These are phyloP conservation scores for Anas platyrhynchos DNA, from an alignment of 2,113 vertebrate species.

Conservation along the genomic window DNA sequence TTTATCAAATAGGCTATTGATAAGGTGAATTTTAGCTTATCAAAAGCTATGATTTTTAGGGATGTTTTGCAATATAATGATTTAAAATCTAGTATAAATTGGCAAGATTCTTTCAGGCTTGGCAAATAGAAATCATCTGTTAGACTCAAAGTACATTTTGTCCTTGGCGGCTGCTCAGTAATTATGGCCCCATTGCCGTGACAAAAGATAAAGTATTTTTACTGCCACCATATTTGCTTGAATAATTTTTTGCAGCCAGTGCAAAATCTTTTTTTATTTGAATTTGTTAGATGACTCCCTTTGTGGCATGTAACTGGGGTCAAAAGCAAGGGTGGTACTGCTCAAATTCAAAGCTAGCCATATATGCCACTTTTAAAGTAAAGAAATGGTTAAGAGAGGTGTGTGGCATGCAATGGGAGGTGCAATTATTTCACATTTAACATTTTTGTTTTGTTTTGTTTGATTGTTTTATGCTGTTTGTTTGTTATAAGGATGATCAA, in stretches of 20 bases:
- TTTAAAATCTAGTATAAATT: background rate
- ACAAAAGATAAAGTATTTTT: conserved; percentile 60
- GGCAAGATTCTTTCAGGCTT: background rate
- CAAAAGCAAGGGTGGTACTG: background rate
- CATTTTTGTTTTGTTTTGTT: background rate
- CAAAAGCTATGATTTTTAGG: background rate
- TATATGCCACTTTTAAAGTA: background rate
- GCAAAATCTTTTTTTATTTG: conserved; percentile 45
- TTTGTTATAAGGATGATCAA: background rate
- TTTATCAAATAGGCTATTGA: background rate
- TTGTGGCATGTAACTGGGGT: background rate
- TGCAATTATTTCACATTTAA: background rate
- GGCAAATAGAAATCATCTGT: conserved; percentile 33
- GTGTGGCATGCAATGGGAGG: background rate
- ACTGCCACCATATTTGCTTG: conserved; percentile 33
- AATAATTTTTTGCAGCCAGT: conserved; percentile 49
- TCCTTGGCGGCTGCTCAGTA: conserved; percentile 23
- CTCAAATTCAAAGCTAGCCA: background rate
- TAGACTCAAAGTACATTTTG: conserved; percentile 5
- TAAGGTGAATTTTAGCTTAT: background rate
- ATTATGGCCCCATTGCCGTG: conserved; percentile 29
- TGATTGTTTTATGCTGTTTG: no score
- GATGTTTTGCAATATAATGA: background rate
- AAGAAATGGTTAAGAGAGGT: background rate
- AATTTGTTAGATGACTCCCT: conserved; percentile 37